Conservation (phyloP, 2,888 invertebrate species). For the Tipula vernalis region DNA sequence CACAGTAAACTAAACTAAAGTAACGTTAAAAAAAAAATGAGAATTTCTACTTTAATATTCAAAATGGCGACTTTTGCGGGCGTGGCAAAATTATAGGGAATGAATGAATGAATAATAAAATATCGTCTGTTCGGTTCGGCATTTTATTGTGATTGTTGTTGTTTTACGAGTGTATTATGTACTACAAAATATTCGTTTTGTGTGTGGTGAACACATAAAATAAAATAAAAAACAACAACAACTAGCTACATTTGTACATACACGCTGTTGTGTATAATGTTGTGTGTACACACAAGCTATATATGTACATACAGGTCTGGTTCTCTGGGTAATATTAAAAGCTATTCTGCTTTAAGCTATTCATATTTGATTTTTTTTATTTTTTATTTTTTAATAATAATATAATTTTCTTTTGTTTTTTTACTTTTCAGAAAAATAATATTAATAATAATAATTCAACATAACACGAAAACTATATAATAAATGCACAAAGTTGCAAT, state of each 20-base stretch:
- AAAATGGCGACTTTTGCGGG: not conserved
- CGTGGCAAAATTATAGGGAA: slow-evolving; percentile 4
- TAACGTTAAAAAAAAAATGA: not conserved
- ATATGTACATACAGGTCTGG: not conserved
- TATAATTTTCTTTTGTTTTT: not conserved
- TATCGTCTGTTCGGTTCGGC: not conserved
- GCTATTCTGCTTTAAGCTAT: not conserved
- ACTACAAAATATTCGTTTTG: not conserved
- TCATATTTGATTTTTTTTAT: not conserved
- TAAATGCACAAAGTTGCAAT: not conserved
- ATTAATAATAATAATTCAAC: not conserved
- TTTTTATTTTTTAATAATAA: not conserved
- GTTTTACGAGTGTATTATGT: not conserved
- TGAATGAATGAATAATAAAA: slow-evolving; percentile 4
- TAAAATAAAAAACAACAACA: not conserved
- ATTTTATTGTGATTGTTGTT: not conserved
- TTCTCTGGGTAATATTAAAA: not conserved
- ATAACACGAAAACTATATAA: not conserved
- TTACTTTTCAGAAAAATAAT: not conserved
- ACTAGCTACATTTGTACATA: not conserved
- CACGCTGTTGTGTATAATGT: not conserved
- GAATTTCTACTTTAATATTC: slow-evolving; percentile 4
- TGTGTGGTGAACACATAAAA: not conserved
- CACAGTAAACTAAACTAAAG: not conserved
- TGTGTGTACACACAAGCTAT: not conserved